phyloP scores from a whole-genome alignment of 2,113 vertebrate genomes.

The Myocastor coypus region DNA sequence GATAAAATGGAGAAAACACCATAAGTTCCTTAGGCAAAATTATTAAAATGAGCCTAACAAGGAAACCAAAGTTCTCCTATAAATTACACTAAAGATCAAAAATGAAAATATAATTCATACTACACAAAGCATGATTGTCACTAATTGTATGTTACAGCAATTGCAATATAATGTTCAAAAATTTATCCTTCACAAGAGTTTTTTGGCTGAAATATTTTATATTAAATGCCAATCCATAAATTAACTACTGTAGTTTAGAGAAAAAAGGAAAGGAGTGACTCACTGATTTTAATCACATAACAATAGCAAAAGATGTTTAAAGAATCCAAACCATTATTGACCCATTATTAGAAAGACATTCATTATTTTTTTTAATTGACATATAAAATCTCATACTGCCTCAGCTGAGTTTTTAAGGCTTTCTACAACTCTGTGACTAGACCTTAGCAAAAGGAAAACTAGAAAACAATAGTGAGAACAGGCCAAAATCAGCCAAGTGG shows the following conservation, averaged over 20 bases:
- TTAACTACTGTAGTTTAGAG: not conserved
- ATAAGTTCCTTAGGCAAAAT: not conserved
- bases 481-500: not conserved
- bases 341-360: not conserved
- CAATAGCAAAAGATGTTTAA: slow-evolving; percentile 23
- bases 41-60: slow-evolving; percentile 29
- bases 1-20: not conserved
- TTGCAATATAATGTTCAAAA: slow-evolving; percentile 48
- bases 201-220: slow-evolving; percentile 54
- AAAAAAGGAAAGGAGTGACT: slow-evolving; percentile 7
- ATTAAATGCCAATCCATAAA: slow-evolving; percentile 19
- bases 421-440: not conserved
- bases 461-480: not conserved
- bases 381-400: not conserved
- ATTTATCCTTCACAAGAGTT: not conserved
- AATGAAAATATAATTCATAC: slow-evolving; percentile 58
- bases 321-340: slow-evolving; percentile 30
- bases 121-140: slow-evolving; percentile 6
- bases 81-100: slow-evolving; percentile 54
- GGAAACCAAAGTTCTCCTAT: slow-evolving; percentile 37
- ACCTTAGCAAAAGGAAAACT: not conserved
- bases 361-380: not conserved
- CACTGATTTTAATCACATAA: slow-evolving; percentile 5
- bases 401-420: slow-evolving; percentile 1
- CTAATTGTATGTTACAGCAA: slow-evolving; percentile 17